A percentile compares a stretch with the other conserved stretches of the same genome.
These are phyloP conservation scores for Siniperca obscura DNA, from an alignment of 2,797 vertebrate species.

Conservation along the genomic window DNA sequence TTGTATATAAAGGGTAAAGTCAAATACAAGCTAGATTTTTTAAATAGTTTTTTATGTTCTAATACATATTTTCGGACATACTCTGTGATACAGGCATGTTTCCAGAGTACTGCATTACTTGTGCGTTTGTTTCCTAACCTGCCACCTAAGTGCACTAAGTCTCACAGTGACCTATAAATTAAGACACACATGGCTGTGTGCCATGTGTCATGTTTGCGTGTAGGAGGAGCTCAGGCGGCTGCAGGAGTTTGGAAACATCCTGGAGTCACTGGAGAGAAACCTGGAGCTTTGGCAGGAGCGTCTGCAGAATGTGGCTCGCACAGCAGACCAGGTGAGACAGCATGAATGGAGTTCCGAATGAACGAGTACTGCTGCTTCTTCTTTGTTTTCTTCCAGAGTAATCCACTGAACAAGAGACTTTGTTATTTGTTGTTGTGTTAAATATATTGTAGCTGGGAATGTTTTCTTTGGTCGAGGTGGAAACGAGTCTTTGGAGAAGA, in stretches of 20 bases:
- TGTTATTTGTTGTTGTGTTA: background rate
- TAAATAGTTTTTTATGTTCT: background rate
- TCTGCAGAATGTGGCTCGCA: constrained; percentile 53
- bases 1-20: too few relatives aligned
- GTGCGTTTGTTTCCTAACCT: background rate
- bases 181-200: constrained; percentile 1
- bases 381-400: background rate
- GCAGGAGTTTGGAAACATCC: constrained; percentile 82
- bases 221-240: constrained; percentile 83
- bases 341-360: background rate
- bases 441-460: too few relatives aligned
- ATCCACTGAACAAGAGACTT: background rate
- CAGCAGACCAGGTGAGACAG: constrained; percentile 53
- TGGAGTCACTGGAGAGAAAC: constrained; percentile 84
- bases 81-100: too few relatives aligned
- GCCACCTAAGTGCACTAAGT: background rate
- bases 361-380: background rate
- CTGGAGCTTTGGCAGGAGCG: constrained; percentile 83
- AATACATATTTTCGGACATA: background rate
- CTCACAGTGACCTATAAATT: constrained; percentile 56
- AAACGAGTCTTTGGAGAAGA: background rate
- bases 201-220: constrained; percentile 13
- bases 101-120: background rate
- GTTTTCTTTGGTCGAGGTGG: background rate
- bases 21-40: background rate